Conservation (phyloP, 2,113 vertebrate genomes). For the Notarius lentiginosus region DNA sequence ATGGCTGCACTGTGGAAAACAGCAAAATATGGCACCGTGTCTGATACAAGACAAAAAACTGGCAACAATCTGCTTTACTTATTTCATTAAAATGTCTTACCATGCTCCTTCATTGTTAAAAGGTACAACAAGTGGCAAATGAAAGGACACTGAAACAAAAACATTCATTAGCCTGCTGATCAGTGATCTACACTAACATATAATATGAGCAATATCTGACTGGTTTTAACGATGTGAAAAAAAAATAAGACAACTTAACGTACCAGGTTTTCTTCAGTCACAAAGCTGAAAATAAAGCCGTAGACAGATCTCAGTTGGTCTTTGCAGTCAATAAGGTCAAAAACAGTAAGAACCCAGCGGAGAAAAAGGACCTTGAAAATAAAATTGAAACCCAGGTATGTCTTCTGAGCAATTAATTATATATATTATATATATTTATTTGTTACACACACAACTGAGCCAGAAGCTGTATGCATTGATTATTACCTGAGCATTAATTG, state of each 20-base stretch:
- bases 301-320: conserved; percentile 85
- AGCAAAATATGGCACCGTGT: not conserved
- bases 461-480: not conserved
- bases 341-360: conserved; percentile 88
- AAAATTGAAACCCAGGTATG: not conserved
- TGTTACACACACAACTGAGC: not conserved
- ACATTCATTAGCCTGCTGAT: not conserved
- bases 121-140: conserved; percentile 88
- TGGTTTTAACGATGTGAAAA: not conserved
- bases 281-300: conserved; percentile 87
- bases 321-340: conserved; percentile 88
- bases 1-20: conserved; percentile 79
- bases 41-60: not conserved
- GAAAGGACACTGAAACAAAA: conserved; percentile 82
- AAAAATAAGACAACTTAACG: conserved; percentile 46
- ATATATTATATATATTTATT: not conserved
- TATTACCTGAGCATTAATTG: conserved; percentile 79
- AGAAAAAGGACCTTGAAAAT: conserved; percentile 82
- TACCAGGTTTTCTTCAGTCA: conserved; percentile 87
- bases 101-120: conserved; percentile 84
- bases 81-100: conserved; percentile 68
- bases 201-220: not conserved
- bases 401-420: not conserved
- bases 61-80: not conserved
- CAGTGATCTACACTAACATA: not conserved